These are phyloP conservation scores for Oryzias sinensis DNA, from an alignment of 2,797 vertebrate genomes.

Conservation along the genomic window DNA sequence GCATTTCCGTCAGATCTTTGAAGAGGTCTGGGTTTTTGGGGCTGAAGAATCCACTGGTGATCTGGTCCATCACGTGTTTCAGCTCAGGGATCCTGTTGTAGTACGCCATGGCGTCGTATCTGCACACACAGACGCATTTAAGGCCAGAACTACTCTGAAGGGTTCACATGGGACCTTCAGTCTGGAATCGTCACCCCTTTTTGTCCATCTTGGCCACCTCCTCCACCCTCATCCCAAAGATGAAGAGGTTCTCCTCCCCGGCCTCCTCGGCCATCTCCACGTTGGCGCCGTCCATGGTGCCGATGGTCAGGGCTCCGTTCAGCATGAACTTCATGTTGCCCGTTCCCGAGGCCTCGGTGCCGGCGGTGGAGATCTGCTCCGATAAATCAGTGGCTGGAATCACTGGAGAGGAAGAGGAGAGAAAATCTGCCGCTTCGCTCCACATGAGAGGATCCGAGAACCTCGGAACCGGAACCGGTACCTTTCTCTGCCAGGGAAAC, in stretches of 20 bases:
- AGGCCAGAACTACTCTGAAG: too few species aligned
- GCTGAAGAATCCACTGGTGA: slow-evolving; percentile 88
- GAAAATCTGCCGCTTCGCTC: not conserved
- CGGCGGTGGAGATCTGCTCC: slow-evolving; percentile 95
- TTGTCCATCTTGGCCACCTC: slow-evolving; percentile 87
- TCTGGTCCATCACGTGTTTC: slow-evolving; percentile 89
- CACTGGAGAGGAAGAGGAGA: slow-evolving; percentile 73
- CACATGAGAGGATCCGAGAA: not conserved
- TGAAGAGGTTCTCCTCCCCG: slow-evolving; percentile 92
- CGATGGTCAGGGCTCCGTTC: slow-evolving; percentile 94
- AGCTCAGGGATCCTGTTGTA: slow-evolving; percentile 87
- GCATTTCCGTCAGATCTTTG: slow-evolving; percentile 88
- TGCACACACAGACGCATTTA: not conserved
- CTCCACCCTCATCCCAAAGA: slow-evolving; percentile 93
- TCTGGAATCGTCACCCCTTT: slow-evolving; percentile 79
- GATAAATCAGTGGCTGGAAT: slow-evolving; percentile 95
- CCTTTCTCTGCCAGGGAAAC: slow-evolving; percentile 98
- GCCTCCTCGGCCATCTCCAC: slow-evolving; percentile 98
- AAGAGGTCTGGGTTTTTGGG: slow-evolving; percentile 88
- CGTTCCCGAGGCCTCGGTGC: slow-evolving; percentile 92
- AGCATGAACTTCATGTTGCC: slow-evolving; percentile 99
- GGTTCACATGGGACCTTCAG: too few species aligned
- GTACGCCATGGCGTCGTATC: slow-evolving; percentile 87
- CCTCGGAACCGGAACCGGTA: slow-evolving; percentile 40
- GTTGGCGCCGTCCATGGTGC: slow-evolving; percentile 97